Conservation (phyloP, 35 echinoderm and acorn worm species). For the Stichopus chloronotus region DNA sequence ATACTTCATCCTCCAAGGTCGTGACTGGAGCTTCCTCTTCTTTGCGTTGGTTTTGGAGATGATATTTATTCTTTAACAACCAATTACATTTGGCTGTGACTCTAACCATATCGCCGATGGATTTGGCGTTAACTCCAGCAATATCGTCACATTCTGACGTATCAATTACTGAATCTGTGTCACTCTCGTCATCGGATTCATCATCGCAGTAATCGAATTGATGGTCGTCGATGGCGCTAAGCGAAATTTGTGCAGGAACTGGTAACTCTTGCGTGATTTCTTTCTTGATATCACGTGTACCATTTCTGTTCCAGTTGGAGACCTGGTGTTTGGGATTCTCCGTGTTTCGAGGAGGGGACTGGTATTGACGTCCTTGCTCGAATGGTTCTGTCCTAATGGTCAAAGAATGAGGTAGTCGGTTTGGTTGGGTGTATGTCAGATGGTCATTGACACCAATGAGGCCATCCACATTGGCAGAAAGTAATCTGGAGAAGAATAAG, state of each 20-base stretch:
- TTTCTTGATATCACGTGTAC: no score
- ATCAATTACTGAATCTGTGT: slow-evolving; percentile 40
- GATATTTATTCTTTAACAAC: slow-evolving; percentile 18
- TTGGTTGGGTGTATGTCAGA: not conserved
- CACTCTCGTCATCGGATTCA: slow-evolving; percentile 32
- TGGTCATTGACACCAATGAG: not conserved
- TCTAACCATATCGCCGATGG: slow-evolving; percentile 18
- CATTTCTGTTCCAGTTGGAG: slow-evolving; percentile 24
- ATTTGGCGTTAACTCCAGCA: not conserved
- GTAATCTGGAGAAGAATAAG: not conserved
- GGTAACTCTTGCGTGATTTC: no score
- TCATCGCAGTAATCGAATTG: no score
- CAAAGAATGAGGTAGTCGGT: not conserved
- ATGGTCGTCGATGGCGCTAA: no score
- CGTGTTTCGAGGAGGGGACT: slow-evolving; percentile 4
- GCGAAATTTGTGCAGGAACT: no score
- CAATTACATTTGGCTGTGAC: slow-evolving; percentile 31
- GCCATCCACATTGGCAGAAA: not conserved
- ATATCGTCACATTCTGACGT: slow-evolving; percentile 24
- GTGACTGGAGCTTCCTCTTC: not conserved
- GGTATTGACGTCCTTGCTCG: slow-evolving; percentile 2
- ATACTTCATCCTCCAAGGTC: no score
- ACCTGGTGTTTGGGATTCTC: not conserved
- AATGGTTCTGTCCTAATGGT: not conserved
- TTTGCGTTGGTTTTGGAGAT: not conserved